A percentile compares a stretch with the other conserved stretches of the same genome.
Conservation (phyloP, 2,888 invertebrate genomes). For the Rhagium mordax region DNA sequence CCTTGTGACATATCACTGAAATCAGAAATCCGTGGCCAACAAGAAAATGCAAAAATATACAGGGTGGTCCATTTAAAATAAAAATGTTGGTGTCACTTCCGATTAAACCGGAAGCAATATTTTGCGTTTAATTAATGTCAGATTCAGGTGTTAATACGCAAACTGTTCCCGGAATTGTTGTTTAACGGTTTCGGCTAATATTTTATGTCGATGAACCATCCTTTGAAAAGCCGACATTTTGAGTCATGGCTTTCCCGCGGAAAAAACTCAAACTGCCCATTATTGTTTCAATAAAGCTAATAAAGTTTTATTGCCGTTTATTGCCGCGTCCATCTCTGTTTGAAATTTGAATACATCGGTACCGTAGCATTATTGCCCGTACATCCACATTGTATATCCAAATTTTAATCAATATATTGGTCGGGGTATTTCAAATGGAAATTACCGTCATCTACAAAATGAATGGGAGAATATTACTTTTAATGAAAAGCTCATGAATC, state of each 20-base stretch:
- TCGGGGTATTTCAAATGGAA: slow-evolving; percentile 31
- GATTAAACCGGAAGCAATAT: too few species aligned
- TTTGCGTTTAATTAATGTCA: too few species aligned
- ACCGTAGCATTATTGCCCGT: background rate
- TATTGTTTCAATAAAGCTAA: background rate
- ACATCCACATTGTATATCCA: background rate
- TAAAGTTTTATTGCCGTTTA: background rate
- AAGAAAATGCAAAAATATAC: too few species aligned
- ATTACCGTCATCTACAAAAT: slow-evolving; percentile 24
- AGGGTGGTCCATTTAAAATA: too few species aligned
- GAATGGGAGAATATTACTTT: slow-evolving; percentile 36
- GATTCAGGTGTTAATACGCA: too few species aligned
- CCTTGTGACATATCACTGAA: too few species aligned
- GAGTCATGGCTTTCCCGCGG: background rate
- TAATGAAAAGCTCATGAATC: slow-evolving; percentile 24
- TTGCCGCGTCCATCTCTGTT: background rate
- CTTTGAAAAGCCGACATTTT: background rate
- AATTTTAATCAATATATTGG: slow-evolving; percentile 35
- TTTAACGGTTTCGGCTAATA: too few species aligned
- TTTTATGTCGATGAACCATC: too few species aligned
- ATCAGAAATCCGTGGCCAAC: too few species aligned
- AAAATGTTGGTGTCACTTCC: too few species aligned
- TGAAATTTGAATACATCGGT: background rate
- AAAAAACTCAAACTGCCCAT: background rate
- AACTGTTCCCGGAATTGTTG: too few species aligned